Base-by-base conservation (phyloP, 2,888 invertebrate genomes). In the Crioceris asparagi region DNA sequence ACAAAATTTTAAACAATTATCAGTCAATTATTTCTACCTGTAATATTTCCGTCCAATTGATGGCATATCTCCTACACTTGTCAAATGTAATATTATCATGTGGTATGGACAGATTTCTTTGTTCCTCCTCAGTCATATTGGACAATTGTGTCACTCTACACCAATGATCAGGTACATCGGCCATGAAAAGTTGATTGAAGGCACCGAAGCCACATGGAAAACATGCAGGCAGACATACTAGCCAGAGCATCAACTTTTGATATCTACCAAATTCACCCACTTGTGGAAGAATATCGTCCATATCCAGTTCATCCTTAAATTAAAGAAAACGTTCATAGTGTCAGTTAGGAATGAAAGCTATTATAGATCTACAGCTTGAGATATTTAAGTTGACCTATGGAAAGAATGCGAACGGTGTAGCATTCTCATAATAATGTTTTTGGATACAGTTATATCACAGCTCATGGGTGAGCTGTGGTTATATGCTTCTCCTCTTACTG, bases 101-200 rank as follows among this genome's bases (percentile, higher is more conserved):
- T 5, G 85, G 84, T 58, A 85, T 81, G 14, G 77, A 74, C 49
- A 85, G 61, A 37, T 64, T 60, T 63, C 74, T 77, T 38, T 79
- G 67, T 54, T 75, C 67, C 35, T 74, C 68, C 4, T 75, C 56
- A 4, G 75, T 69, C 32, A 80, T 59, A 55, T 74, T 72, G 3
- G 50, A 40, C 39, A 88, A 64, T 47, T 78, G 76, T 1, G 84
- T 82, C 16, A 85, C 74, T 43, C 64, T 69, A 58, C 91, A 92
- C 86, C 90, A 90, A 65, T 90, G 83, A 29, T 81, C 77, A 0
- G 91, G 91, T 21, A 79, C 76, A 52, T 87, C 83, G 3, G 88
- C 77, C 84, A 92, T 88, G 65, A 93, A 92, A 23, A 92, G 72
- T 65, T 91, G 91, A 67, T 88, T 91, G 65, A 92, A 90, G 3